Evolutionary conservation across 2,797 vertebrate genomes (phyloP).

Genomic region (Cynodonichthys magdalenae): DNA sequence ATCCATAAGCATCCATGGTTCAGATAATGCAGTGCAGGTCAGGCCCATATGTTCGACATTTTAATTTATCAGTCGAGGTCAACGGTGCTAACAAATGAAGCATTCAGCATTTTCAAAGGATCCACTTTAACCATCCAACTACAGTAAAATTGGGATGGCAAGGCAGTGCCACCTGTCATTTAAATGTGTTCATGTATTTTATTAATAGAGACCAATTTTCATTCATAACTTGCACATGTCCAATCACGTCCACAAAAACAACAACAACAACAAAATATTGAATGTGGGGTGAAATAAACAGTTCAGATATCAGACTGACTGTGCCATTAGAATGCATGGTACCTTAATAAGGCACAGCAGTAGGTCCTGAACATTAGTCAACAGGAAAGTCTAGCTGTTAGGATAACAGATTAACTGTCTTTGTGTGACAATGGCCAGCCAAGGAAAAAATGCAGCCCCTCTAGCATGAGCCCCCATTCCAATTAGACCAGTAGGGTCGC

Average conservation of each 20-base stretch:
- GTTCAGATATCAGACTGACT: conserved; percentile 11
- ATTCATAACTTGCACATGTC: neutral
- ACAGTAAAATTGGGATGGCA: neutral
- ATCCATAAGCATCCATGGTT: no score
- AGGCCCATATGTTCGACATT: no score
- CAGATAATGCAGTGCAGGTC: no score
- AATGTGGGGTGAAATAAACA: conserved; percentile 4
- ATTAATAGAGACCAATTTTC: neutral
- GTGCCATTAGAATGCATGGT: conserved; percentile 45
- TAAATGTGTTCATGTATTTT: neutral
- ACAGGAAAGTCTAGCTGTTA: conserved; percentile 40
- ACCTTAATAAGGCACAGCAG: conserved; percentile 43
- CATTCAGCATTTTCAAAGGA: neutral
- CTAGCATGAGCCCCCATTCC: conserved; percentile 41
- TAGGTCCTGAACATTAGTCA: conserved; percentile 48
- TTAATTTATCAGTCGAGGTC: neutral
- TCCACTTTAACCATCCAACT: neutral
- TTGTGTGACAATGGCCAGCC: conserved; percentile 53
- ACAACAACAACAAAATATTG: neutral
- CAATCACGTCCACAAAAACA: neutral
- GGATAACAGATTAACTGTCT: conserved; percentile 62
- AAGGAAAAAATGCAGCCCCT: conserved; percentile 47
- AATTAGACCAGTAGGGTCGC: conserved; percentile 43
- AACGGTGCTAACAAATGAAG: neutral
- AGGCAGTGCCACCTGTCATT: neutral